Base-by-base conservation (phyloP, 2,888 invertebrate genomes). In the Papilio demoleus region DNA sequence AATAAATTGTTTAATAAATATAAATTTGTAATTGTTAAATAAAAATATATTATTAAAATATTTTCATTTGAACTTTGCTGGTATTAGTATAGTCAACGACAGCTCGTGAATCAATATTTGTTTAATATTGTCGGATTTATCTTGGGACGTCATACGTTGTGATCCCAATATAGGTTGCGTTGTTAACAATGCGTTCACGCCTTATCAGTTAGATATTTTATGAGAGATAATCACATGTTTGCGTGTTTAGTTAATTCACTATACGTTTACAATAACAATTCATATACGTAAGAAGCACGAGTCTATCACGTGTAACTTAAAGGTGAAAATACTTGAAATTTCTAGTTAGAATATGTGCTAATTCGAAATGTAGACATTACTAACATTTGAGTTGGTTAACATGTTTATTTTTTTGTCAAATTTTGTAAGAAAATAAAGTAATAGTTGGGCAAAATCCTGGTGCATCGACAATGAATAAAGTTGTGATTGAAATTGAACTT, bases 221-320 rank as follows among this genome's bases (percentile, higher is more conserved):
- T 27, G 3, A 27, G 2, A 53, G 53, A 53, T 53, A 53, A 53
- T 27, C 53, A 27, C 53, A 53, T 53, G 27, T 53, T 53, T 53
- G 27, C 53, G 53, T 53, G 53, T 27, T n/a, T n/a, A 22, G 53
- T 53, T 27, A 53, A 53, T 53, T 53, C 53, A 53, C 27, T 53
- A n/a, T n/a, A 53, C n/a, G 12, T 53, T n/a, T 24, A 27, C 27
- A 53, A 53, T 27, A 53, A 27, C 53, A 53, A 53, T 27, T 27
- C 27, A 53, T 53, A 27, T 24, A 53, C 53, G 53, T 53, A 53
- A 27, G 6, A 2, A 0, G 27, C 53, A 53, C 2, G 53, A 53
- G 3, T n/a, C 27, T 53, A 24, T 53, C n/a, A 14, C 53, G 53
- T 53, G 53, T 24, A 8, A 14, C 27, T 53, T 3, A 47, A 14